phyloP scores from a whole-genome alignment of 2,888 invertebrate genomes.

The Orchesellides sinensis region DNA sequence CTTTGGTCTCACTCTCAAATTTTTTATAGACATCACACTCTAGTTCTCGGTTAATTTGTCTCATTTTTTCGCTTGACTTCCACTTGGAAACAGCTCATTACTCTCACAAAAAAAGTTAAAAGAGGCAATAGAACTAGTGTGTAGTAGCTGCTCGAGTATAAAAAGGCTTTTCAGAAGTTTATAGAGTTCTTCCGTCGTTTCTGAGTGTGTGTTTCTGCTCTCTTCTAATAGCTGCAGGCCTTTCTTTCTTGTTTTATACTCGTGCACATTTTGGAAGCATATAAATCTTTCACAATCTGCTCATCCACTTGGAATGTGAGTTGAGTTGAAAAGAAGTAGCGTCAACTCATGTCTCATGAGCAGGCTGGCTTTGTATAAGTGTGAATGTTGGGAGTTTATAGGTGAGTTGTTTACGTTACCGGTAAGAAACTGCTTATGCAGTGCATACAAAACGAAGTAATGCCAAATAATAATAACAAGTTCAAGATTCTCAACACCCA shows the following conservation, averaged over 20 bases:
- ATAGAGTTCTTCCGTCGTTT: too few relatives aligned
- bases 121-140: slow-evolving; percentile 1
- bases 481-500: neutral
- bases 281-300: slow-evolving; percentile 64
- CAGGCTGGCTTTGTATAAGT: neutral
- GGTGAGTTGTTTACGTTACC: neutral
- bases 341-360: slow-evolving; percentile 18
- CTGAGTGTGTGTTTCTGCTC: neutral
- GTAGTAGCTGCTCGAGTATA: neutral
- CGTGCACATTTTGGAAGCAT: slow-evolving; percentile 47
- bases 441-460: too few relatives aligned
- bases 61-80: slow-evolving; percentile 63
- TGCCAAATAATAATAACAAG: too few relatives aligned
- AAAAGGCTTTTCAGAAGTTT: too few relatives aligned
- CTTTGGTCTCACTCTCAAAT: slow-evolving; percentile 34
- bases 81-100: slow-evolving; percentile 65
- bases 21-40: slow-evolving; percentile 63
- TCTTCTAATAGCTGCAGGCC: slow-evolving; percentile 49
- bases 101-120: slow-evolving; percentile 40
- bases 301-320: slow-evolving; percentile 49
- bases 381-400: slow-evolving; percentile 4
- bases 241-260: slow-evolving; percentile 15
- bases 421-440: neutral
- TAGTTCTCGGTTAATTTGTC: slow-evolving; percentile 64
- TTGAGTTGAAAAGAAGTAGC: slow-evolving; percentile 34